Evolutionary conservation across 2,888 invertebrate species (phyloP).

Genomic region (Diadegma fenestrale): DNA sequence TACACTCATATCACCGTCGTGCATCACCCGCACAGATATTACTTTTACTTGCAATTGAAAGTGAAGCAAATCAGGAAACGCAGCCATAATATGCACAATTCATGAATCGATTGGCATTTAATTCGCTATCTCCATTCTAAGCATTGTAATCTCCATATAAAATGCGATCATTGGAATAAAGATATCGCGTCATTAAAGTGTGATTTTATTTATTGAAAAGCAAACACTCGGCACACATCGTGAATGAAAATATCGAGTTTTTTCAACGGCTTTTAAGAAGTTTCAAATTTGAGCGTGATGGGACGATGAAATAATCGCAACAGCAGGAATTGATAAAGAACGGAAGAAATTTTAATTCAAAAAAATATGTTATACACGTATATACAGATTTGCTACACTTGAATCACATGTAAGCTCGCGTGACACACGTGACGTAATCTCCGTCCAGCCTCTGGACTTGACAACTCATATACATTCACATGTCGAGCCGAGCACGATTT

Average conservation of each 20-base stretch:
- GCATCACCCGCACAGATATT: slow-evolving; percentile 1
- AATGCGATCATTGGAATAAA: background rate
- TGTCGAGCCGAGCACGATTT: slow-evolving; percentile 37
- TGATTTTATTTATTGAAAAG: background rate
- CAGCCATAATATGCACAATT: background rate
- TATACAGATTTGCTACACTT: background rate
- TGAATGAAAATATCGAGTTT: background rate
- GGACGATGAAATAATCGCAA: background rate
- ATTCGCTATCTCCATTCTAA: background rate
- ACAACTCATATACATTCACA: slow-evolving; percentile 5
- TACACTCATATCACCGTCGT: background rate
- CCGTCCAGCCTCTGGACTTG: slow-evolving; percentile 19
- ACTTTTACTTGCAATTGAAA: slow-evolving; percentile 6
- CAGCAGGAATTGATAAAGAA: background rate
- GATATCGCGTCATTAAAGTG: background rate
- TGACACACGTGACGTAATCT: slow-evolving; percentile 46
- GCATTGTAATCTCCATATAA: background rate
- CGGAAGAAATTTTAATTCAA: background rate
- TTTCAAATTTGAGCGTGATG: background rate
- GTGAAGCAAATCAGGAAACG: slow-evolving; percentile 2
- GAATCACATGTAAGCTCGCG: slow-evolving; percentile 23
- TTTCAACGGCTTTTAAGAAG: background rate
- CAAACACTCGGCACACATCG: background rate
- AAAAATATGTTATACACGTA: background rate
- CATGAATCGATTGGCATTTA: background rate